These are phyloP conservation scores for Piprites chloris DNA, from an alignment of 2,113 vertebrate genomes.

Conservation along the genomic window DNA sequence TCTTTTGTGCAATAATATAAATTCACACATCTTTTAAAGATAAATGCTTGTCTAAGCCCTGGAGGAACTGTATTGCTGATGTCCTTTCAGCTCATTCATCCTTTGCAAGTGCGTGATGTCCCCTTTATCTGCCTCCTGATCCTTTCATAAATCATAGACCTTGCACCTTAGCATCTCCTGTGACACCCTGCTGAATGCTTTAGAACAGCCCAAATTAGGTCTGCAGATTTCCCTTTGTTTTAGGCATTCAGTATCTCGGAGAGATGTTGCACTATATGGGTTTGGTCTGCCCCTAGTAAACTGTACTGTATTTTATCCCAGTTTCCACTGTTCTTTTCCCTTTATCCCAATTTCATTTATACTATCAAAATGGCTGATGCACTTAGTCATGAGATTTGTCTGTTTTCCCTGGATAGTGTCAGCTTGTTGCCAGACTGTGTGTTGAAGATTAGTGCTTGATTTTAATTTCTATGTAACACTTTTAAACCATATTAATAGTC, in stretches of 20 bases:
- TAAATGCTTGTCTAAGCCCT: not conserved
- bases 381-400: not conserved
- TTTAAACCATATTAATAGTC: not conserved
- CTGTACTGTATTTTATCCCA: not conserved
- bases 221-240: not conserved
- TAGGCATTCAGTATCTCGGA: not conserved
- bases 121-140: not conserved
- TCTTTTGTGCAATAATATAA: not conserved
- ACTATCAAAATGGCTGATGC: not conserved
- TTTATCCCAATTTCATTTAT: not conserved
- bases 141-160: not conserved
- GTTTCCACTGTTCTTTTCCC: not conserved
- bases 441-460: not conserved
- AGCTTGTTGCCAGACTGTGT: not conserved
- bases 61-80: not conserved
- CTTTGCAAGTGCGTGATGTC: not conserved
- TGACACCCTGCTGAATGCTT: not conserved
- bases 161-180: not conserved
- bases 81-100: not conserved
- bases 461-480: not conserved
- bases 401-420: not conserved
- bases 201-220: not conserved
- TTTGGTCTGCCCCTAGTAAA: not conserved
- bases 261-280: accelerated
- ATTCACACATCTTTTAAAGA: not conserved